Evolutionary conservation across 64 coral and sea anemone genomes (phyloP).

Genomic region (Acropora tenuis): DNA sequence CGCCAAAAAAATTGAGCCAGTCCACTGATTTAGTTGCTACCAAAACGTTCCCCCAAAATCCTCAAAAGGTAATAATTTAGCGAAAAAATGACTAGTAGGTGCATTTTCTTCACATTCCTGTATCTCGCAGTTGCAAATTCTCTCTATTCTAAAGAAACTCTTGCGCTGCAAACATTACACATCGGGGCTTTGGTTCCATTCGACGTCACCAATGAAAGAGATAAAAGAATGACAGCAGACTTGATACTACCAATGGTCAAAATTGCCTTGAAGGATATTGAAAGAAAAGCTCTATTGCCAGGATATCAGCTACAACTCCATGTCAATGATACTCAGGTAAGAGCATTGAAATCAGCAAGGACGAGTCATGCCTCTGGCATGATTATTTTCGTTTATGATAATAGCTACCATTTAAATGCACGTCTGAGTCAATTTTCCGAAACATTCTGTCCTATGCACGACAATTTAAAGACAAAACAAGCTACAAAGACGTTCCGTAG

Average conservation of each 20-base stretch:
- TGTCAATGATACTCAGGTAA: slow-evolving; percentile 76
- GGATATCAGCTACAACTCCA: slow-evolving; percentile 68
- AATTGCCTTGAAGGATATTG: slow-evolving; percentile 73
- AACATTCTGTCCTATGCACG: too few species aligned
- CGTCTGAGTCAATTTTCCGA: neutral
- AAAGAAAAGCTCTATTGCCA: slow-evolving; percentile 50
- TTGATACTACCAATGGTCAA: slow-evolving; percentile 22
- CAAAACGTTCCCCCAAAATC: neutral
- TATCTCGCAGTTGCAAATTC: slow-evolving; percentile 11
- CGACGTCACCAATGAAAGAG: neutral
- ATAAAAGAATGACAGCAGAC: slow-evolving; percentile 2
- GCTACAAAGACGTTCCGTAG: too few species aligned
- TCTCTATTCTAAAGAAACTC: neutral
- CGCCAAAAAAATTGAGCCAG: neutral
- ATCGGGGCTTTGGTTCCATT: slow-evolving; percentile 70
- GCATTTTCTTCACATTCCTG: slow-evolving; percentile 30
- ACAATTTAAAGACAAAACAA: too few species aligned
- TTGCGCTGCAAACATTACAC: slow-evolving; percentile 27
- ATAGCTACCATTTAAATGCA: too few species aligned
- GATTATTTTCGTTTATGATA: neutral
- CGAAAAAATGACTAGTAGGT: neutral
- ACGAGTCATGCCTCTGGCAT: neutral
- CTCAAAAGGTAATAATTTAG: neutral
- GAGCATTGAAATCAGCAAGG: neutral
- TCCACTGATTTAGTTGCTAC: neutral